Evolutionary conservation across 2,113 vertebrate genomes (phyloP).

Genomic region (Eublepharis macularius): DNA sequence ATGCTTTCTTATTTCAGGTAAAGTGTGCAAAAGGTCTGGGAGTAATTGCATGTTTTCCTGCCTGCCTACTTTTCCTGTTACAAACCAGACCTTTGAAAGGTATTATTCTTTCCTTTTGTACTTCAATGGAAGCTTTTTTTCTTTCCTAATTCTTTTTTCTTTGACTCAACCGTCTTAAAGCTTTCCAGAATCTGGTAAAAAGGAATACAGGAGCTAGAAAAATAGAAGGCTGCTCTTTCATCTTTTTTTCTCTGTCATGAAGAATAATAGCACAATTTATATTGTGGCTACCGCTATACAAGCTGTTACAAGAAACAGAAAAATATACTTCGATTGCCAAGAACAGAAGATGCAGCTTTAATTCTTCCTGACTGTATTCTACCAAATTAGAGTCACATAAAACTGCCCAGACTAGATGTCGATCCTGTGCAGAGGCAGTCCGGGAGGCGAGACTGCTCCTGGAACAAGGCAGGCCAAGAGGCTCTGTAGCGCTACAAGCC

Average conservation of each 20-base stretch:
- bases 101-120: slow-evolving; percentile 11
- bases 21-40: background rate
- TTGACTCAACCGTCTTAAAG: slow-evolving; percentile 17
- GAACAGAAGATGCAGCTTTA: background rate
- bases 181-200: slow-evolving; percentile 25
- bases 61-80: slow-evolving; percentile 10
- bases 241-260: slow-evolving; percentile 19
- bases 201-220: background rate
- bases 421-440: too few relatives aligned
- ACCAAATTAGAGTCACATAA: background rate
- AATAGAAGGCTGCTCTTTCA: slow-evolving; percentile 15
- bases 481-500: too few relatives aligned
- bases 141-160: background rate
- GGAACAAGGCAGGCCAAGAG: too few relatives aligned
- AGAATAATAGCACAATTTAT: slow-evolving; percentile 35
- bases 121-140: background rate
- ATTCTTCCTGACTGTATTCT: background rate
- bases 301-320: slow-evolving; percentile 16
- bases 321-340: background rate
- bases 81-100: background rate
- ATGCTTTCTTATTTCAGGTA: background rate
- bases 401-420: background rate
- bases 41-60: background rate
- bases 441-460: too few relatives aligned
- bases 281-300: background rate